A percentile compares a stretch with the other conserved stretches of the same genome.
These are phyloP conservation scores for Cynopterus brachyotis DNA, from an alignment of 2,113 vertebrate genomes.

Conservation along the genomic window DNA sequence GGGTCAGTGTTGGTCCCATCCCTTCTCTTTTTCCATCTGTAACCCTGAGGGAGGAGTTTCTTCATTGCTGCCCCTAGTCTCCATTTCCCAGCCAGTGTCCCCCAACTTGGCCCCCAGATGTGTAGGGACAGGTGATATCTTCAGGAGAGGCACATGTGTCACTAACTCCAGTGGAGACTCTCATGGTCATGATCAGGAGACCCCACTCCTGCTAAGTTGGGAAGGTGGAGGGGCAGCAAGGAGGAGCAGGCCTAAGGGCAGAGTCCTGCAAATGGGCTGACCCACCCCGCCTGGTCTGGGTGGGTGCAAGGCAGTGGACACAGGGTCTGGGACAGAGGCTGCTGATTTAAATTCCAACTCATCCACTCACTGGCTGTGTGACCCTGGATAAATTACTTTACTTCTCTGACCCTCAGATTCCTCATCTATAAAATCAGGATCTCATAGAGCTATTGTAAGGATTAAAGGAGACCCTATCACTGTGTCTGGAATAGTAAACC, in stretches of 20 bases:
- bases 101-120: not conserved
- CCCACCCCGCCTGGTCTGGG: not conserved
- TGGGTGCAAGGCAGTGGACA: fast-evolving
- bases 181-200: not conserved
- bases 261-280: not conserved
- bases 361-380: not conserved
- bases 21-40: not conserved
- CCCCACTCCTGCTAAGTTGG: not conserved
- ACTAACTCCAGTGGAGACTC: not conserved
- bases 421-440: not conserved
- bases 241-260: not conserved
- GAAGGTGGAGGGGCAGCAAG: not conserved
- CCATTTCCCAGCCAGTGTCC: not conserved
- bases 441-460: not conserved
- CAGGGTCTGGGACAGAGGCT: not conserved
- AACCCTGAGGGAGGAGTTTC: not conserved
- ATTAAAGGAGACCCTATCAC: not conserved
- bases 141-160: not conserved
- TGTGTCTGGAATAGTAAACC: not conserved
- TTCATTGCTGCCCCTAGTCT: not conserved
- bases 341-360: not conserved
- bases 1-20: not conserved
- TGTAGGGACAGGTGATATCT: too few relatives aligned
- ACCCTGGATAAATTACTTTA: not conserved
- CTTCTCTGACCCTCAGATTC: not conserved